Evolutionary conservation across 1,140 invertebrate genomes (phyloP), one percentile per base, ranked within the genome.

Genomic region (Hetaerina americana): DNA sequence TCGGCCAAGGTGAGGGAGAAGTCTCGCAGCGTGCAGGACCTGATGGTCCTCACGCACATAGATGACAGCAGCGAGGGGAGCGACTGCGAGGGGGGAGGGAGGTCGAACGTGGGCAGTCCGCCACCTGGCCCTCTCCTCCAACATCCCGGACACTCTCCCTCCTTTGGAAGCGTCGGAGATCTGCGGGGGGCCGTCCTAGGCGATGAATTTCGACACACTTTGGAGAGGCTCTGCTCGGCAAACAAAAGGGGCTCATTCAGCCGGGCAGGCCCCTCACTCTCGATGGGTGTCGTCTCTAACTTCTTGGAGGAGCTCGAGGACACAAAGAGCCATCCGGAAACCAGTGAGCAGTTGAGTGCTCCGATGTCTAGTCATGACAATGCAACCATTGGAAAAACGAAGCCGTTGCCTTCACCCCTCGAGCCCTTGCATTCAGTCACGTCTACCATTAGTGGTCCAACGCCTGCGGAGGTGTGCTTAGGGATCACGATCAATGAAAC

Each of bases 1-100:
- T 85, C 87, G 0, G 87, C 89, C 77, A 88, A 89, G 78, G 88
- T 90, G 0, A 85, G 87, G 72, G 84, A 88, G 70, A 90, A 90
- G 78, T 90, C 88, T 0, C 87, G 86, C 79, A 90, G 88, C 70
- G 88, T 90, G 1, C 87, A 89, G 24, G 88, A 90, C 82, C 79
- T 90, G 25, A 89, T 91, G 88, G 82, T 89, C n/a, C 78, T 91
- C 12, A 89, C 89, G 2, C 88, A 89, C 75, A 88, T 90, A 22
- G 89, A 90, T 75, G 80, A 77, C 27, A 85, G 84, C 10, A 87
- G 89, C 75, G 85, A 86, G 1, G 86, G 87, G 74, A 15, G 15
- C 24, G 81, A 82, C 72, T 74, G 76, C 0, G 81, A 82, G 67
- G n/a, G n/a, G 69, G 68, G 5, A 67, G 73, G 24, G 49, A 68